Evolutionary conservation across 2,797 vertebrate species (phyloP).

Genomic region (Liparis tanakae): DNA sequence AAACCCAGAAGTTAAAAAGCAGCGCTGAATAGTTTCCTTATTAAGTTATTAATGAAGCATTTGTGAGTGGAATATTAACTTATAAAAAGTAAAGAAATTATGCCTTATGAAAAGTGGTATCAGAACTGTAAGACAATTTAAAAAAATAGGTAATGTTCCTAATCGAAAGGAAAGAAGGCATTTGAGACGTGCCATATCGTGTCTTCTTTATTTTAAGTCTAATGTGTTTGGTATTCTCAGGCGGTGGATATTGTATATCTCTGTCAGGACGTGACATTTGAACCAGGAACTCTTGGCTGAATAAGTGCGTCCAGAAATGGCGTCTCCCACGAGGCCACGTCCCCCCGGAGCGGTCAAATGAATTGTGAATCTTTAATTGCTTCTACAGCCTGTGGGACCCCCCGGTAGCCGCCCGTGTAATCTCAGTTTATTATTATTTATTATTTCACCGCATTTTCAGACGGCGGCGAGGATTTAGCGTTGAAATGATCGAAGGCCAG

Average conservation of each 20-base stretch:
- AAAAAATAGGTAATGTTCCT: not conserved
- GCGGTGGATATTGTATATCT: constrained; percentile 10
- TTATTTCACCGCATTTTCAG: not conserved
- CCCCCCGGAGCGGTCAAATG: constrained; percentile 48
- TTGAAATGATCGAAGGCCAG: not conserved
- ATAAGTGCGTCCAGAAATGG: constrained; percentile 59
- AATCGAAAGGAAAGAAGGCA: not conserved
- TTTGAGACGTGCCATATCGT: not conserved
- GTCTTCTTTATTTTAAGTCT: not conserved
- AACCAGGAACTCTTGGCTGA: constrained; percentile 39
- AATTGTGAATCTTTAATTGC: constrained; percentile 64
- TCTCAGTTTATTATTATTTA: not conserved
- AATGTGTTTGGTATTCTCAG: constrained; percentile 10
- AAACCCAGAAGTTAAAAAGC: not conserved
- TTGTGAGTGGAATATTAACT: not conserved
- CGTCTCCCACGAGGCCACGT: constrained; percentile 43
- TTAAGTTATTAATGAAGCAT: not conserved
- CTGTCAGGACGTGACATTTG: constrained; percentile 47
- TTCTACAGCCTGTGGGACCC: constrained; percentile 62
- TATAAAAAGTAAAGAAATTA: not conserved
- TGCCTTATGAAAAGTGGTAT: not conserved
- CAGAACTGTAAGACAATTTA: not conserved
- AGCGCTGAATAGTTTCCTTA: not conserved
- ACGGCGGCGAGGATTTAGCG: not conserved
- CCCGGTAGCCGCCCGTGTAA: not conserved